Evolutionary conservation across 2,113 vertebrate genomes (phyloP).

Genomic region (Otis tarda): DNA sequence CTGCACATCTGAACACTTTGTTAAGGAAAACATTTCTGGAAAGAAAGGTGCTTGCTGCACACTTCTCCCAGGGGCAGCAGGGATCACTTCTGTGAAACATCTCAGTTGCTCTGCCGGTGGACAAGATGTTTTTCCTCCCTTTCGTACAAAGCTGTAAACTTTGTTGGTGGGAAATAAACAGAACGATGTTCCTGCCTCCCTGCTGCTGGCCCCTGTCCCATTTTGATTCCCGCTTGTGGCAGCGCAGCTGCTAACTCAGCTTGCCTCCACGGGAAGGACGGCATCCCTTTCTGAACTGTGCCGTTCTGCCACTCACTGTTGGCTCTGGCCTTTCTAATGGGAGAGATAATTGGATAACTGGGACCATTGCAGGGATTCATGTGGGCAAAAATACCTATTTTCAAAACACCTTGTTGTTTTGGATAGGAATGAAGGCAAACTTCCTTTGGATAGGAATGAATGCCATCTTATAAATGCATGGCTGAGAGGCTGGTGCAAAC

Average conservation of each 20-base stretch:
- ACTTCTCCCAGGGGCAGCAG: background rate
- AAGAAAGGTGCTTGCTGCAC: background rate
- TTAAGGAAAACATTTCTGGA: background rate
- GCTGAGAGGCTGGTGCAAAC: no score
- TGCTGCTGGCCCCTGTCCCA: background rate
- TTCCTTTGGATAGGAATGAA: no score
- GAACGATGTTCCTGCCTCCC: background rate
- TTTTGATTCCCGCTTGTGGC: background rate
- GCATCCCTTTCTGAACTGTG: background rate
- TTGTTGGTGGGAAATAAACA: background rate
- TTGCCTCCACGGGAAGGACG: background rate
- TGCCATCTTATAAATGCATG: no score
- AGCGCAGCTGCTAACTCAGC: background rate
- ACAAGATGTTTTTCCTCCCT: background rate
- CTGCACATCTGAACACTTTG: fast-evolving
- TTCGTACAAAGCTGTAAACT: background rate
- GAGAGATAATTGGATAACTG: background rate
- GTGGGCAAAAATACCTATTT: background rate
- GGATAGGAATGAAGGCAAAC: background rate
- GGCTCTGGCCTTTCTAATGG: background rate
- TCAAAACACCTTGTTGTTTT: background rate
- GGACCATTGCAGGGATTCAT: background rate
- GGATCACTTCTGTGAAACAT: background rate
- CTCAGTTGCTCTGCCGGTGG: background rate
- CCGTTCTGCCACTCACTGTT: background rate